Percentiles rank a stretch among this genome's conserved stretches.
phyloP scores from a whole-genome alignment of 2,797 vertebrate genomes.

The Gadopsis bispinosus region DNA sequence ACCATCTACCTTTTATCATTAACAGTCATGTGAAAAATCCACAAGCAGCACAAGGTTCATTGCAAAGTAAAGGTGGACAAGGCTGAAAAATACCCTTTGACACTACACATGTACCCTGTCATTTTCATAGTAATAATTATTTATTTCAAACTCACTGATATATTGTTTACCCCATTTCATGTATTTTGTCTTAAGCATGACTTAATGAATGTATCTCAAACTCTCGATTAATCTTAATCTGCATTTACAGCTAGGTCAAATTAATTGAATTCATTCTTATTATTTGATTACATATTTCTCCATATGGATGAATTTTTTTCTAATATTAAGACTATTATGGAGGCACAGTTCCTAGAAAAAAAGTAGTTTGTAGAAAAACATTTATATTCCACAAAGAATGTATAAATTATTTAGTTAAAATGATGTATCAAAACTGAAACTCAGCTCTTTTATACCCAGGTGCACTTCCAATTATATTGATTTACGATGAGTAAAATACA shows the following conservation, averaged over 20 bases:
- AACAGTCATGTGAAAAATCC: conserved; percentile 15
- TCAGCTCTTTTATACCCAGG: background rate
- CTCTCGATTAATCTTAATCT: background rate
- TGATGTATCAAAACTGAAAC: background rate
- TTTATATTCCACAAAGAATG: background rate
- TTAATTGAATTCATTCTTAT: background rate
- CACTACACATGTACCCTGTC: background rate
- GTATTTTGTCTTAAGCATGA: background rate
- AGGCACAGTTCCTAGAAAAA: background rate
- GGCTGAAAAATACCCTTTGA: background rate
- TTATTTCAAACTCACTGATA: background rate
- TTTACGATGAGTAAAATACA: background rate
- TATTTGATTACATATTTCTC: background rate
- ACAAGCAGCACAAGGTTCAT: background rate
- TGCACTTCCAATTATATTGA: background rate
- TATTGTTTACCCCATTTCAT: background rate
- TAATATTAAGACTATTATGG: too few relatives aligned
- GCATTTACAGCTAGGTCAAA: background rate
- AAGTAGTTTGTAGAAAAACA: background rate
- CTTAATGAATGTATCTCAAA: background rate
- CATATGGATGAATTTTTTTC: background rate
- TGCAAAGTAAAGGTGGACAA: conserved; percentile 1
- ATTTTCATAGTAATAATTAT: background rate
- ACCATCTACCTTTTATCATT: conserved; percentile 14
- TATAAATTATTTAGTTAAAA: background rate